These are phyloP conservation scores for Pelecanoides urinatrix DNA, from an alignment of 2,113 vertebrate genomes.

Conservation along the genomic window DNA sequence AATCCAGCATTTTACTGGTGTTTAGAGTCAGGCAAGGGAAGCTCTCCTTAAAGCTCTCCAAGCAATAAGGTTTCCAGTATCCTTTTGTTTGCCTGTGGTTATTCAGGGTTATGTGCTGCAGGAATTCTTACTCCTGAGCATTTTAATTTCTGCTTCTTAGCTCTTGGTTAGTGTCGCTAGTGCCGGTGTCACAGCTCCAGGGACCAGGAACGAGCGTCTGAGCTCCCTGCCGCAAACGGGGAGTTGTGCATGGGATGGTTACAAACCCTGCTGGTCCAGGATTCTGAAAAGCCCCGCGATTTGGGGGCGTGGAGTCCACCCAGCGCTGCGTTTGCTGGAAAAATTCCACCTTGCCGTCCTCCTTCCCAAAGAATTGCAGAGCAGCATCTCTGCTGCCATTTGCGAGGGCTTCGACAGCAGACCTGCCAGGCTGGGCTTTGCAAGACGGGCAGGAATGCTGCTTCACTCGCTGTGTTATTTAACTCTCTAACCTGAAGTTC, in stretches of 20 bases:
- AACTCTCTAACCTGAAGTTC: background rate
- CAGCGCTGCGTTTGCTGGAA: background rate
- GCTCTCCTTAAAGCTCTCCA: background rate
- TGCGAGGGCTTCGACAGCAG: background rate
- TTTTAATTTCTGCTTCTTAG: background rate
- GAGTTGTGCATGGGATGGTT: rapidly evolving
- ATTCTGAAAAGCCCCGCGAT: rapidly evolving
- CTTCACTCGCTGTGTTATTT: rapidly evolving
- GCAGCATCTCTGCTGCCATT: background rate
- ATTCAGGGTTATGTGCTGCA: background rate
- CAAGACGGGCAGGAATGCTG: no score
- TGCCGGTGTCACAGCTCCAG: background rate
- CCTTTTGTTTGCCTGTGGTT: background rate
- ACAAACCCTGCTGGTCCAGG: rapidly evolving
- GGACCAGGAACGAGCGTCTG: background rate
- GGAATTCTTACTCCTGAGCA: background rate
- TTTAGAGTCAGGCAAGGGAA: background rate
- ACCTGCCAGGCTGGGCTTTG: background rate
- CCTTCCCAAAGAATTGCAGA: background rate
- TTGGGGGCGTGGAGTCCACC: background rate
- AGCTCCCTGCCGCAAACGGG: rapidly evolving
- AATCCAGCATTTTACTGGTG: background rate
- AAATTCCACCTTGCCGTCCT: background rate
- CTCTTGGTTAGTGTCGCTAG: background rate
- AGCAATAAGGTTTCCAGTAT: background rate